These are phyloP conservation scores for Drosophila arawakana DNA, from an alignment of 1,140 invertebrate species.

Conservation along the genomic window DNA sequence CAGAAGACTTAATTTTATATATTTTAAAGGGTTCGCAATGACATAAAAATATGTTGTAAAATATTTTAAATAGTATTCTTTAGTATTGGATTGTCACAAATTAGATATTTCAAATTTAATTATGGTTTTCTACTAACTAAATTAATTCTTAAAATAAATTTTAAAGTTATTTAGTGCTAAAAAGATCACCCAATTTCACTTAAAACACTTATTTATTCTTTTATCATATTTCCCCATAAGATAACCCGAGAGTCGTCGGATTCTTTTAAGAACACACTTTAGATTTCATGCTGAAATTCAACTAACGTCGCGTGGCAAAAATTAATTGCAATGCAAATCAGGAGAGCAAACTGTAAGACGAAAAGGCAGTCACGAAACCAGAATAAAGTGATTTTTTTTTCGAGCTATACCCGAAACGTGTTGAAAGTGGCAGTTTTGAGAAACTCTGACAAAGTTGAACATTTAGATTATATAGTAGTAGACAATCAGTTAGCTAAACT, in stretches of 20 bases:
- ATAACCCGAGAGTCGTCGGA: conserved; percentile 30
- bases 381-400: conserved; percentile 46
- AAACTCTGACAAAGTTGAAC: conserved; percentile 11
- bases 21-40: too few species aligned
- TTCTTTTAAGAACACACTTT: not conserved
- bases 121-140: too few species aligned
- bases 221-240: conserved; percentile 6
- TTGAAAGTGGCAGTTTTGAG: conserved; percentile 46
- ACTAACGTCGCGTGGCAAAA: conserved; percentile 62
- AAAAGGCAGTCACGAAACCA: conserved; percentile 50
- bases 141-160: too few species aligned
- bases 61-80: too few species aligned
- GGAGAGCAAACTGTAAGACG: conserved; percentile 51
- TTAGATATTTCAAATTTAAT: too few species aligned
- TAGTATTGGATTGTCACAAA: too few species aligned
- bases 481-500: conserved; percentile 8
- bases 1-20: too few species aligned
- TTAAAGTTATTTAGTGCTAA: too few species aligned
- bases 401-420: conserved; percentile 34
- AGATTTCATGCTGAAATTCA: conserved; percentile 51
- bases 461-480: conserved; percentile 27
- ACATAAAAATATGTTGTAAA: too few species aligned
- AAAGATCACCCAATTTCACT: not conserved
- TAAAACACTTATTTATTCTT: not conserved
- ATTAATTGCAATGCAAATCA: conserved; percentile 71